Conservation (phyloP, 1,140 invertebrate genomes). For the Drosophila orosa region DNA sequence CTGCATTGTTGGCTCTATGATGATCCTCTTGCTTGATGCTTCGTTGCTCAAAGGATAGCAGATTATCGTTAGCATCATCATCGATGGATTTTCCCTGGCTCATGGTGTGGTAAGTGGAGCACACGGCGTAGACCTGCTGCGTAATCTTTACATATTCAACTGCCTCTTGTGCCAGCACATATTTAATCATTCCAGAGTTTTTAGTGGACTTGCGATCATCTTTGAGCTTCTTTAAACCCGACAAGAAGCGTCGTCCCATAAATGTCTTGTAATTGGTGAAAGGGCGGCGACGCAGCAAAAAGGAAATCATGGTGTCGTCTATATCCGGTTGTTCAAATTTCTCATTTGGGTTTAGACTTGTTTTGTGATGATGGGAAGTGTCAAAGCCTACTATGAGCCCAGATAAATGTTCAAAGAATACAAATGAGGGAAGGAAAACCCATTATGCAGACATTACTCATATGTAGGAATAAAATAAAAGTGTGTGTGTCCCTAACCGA, state of each 20-base stretch:
- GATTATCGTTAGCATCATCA: slow-evolving; percentile 2
- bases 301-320: slow-evolving; percentile 36
- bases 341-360: not conserved
- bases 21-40: not conserved
- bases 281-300: slow-evolving; percentile 1
- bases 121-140: not conserved
- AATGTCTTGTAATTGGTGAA: slow-evolving; percentile 3
- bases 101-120: not conserved
- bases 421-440: slow-evolving; percentile 3
- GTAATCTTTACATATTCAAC: not conserved
- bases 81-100: not conserved
- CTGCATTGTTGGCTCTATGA: not conserved
- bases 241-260: not conserved
- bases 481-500: not conserved
- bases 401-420: not conserved
- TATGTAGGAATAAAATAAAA: not conserved
- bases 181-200: not conserved
- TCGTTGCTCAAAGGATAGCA: slow-evolving; percentile 10
- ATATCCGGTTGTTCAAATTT: slow-evolving; percentile 8
- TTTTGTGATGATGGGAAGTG: slow-evolving; percentile 1
- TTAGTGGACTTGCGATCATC: not conserved
- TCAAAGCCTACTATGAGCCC: not conserved
- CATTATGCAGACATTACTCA: slow-evolving; percentile 20
- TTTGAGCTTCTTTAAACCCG: slow-evolving; percentile 6
- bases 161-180: not conserved